Percentiles rank a stretch among this genome's conserved stretches.
phyloP scores from a whole-genome alignment of 1,140 invertebrate genomes.

The Homarus americanus region DNA sequence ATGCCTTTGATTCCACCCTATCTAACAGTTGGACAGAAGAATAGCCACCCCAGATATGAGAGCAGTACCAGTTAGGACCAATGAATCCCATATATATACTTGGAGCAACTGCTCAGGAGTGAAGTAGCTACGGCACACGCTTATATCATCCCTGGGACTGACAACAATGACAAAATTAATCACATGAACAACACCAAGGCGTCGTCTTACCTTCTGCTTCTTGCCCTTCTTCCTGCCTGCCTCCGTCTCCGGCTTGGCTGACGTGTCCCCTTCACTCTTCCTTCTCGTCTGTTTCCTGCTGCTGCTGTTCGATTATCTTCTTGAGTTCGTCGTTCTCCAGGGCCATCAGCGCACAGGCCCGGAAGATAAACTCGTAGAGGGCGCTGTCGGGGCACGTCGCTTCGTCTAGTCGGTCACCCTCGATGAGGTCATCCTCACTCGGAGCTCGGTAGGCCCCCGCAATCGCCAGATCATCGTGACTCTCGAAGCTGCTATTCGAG shows the following conservation, averaged over 20 bases:
- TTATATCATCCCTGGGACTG: too few relatives aligned
- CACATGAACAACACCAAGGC: too few relatives aligned
- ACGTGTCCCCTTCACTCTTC: not conserved
- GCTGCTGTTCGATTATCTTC: conserved; percentile 59
- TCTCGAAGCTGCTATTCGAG: conserved; percentile 63
- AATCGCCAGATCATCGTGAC: conserved; percentile 49
- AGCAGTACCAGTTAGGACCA: too few relatives aligned
- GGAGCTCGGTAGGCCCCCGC: conserved; percentile 41
- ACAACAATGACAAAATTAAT: too few relatives aligned
- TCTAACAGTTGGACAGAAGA: too few relatives aligned
- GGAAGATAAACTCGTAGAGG: conserved; percentile 72
- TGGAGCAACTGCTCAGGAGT: too few relatives aligned
- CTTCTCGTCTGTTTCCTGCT: conserved; percentile 10
- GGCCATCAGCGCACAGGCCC: conserved; percentile 71
- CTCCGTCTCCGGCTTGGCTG: not conserved
- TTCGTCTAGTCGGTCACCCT: conserved; percentile 33
- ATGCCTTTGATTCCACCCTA: too few relatives aligned
- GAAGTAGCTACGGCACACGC: too few relatives aligned
- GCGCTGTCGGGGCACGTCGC: conserved; percentile 60
- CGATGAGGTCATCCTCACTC: conserved; percentile 56
- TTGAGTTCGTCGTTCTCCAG: conserved; percentile 73
- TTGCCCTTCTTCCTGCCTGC: not conserved
- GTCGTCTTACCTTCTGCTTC: conserved; percentile 6
- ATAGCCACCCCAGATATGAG: too few relatives aligned
- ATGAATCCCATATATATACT: too few relatives aligned